Conservation (phyloP, 2,888 invertebrate genomes). For the Machimus atricapillus region DNA sequence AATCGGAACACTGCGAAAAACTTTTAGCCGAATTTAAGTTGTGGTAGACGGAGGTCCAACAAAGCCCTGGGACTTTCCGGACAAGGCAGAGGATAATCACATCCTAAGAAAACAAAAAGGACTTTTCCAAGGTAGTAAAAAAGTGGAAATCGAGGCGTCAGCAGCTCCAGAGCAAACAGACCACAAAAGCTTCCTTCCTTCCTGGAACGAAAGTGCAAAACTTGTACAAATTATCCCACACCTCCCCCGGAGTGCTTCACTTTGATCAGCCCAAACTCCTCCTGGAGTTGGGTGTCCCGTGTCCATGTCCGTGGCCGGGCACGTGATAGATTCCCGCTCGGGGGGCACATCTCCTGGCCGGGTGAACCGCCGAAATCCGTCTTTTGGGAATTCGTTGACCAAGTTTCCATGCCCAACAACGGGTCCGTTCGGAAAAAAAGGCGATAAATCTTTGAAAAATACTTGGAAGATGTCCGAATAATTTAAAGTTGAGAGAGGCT, state of each 20-base stretch:
- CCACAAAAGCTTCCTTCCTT: conserved; percentile 7
- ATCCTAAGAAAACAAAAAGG: neutral
- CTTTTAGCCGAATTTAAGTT: neutral
- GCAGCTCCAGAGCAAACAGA: neutral
- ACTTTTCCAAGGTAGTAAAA: neutral
- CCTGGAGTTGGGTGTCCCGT: neutral
- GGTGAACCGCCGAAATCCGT: neutral
- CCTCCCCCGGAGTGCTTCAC: neutral
- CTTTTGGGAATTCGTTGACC: neutral
- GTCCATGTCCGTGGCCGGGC: neutral
- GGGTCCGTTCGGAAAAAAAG: neutral
- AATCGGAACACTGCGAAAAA: neutral
- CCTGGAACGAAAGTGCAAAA: conserved; percentile 6
- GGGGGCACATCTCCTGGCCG: neutral
- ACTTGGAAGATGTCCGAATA: neutral
- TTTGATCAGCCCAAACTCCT: neutral
- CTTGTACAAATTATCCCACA: neutral
- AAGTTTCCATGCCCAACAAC: neutral
- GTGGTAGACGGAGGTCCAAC: neutral
- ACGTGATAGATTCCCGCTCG: neutral
- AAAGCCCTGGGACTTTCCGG: neutral
- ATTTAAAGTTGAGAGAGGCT: neutral
- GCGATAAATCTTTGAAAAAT: neutral
- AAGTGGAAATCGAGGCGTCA: conserved; percentile 1
- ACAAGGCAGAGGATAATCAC: neutral